Percentiles rank a stretch among this genome's conserved stretches.
Evolutionary conservation across 1,140 invertebrate species (phyloP).

Genomic region (Drosophila serrata): DNA sequence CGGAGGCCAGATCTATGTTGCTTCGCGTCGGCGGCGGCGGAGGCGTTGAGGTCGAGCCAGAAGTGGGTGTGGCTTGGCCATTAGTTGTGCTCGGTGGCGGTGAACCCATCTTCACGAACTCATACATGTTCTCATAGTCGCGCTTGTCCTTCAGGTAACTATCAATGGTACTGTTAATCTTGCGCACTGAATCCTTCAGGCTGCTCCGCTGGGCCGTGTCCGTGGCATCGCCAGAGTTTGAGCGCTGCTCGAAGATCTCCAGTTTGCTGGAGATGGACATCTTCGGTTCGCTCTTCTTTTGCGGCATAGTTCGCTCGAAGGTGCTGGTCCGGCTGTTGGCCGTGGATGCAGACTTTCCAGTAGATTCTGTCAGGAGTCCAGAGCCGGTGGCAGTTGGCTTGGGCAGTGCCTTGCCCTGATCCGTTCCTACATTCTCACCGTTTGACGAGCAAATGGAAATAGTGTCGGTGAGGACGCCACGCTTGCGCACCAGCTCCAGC

Average conservation of each 20-base stretch:
- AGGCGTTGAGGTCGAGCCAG: constrained; percentile 45
- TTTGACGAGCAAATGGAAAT: constrained; percentile 85
- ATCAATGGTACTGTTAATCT: constrained; percentile 84
- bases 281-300: constrained; percentile 74
- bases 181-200: constrained; percentile 83
- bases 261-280: constrained; percentile 77
- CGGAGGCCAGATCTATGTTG: constrained; percentile 62
- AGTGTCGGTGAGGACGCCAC: constrained; percentile 80
- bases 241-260: constrained; percentile 79
- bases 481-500: constrained; percentile 87
- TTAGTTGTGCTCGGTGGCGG: constrained; percentile 22
- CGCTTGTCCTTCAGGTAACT: constrained; percentile 85
- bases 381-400: constrained; percentile 27
- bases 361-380: constrained; percentile 19
- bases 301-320: constrained; percentile 59
- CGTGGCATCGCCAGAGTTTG: constrained; percentile 31
- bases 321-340: constrained; percentile 73
- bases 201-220: constrained; percentile 72
- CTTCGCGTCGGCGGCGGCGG: constrained; percentile 71
- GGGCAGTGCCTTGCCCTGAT: constrained; percentile 45
- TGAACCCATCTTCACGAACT: constrained; percentile 75
- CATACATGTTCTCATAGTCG: constrained; percentile 83
- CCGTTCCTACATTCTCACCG: constrained; percentile 78
- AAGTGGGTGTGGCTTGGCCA: constrained; percentile 34
- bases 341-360: constrained; percentile 34